Percentiles rank a stretch among this genome's conserved stretches.
These are phyloP conservation scores for Pyrgus malvae DNA, from an alignment of 2,888 invertebrate species.

Conservation along the genomic window DNA sequence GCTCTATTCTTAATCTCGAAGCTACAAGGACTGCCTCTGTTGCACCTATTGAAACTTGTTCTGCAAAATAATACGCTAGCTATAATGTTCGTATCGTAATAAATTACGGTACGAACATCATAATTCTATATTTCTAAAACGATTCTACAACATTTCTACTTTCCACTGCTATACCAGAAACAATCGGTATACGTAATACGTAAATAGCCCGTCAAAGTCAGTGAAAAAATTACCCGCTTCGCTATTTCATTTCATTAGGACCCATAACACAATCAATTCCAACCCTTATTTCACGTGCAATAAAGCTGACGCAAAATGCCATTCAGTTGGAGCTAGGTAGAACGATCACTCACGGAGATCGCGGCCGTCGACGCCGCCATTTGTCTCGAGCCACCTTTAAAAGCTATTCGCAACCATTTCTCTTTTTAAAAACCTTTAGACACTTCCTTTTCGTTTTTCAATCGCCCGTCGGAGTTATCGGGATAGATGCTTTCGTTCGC, in stretches of 20 bases:
- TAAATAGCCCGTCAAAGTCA: slow-evolving; percentile 18
- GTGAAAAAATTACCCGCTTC: slow-evolving; percentile 19
- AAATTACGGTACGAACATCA: no score
- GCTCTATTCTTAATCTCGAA: no score
- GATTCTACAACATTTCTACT: neutral
- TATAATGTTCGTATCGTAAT: no score
- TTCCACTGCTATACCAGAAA: neutral
- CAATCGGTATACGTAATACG: slow-evolving; percentile 3
- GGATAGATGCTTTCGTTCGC: slow-evolving; percentile 75
- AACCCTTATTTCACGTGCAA: neutral
- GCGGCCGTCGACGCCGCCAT: slow-evolving; percentile 52
- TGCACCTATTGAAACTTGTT: no score
- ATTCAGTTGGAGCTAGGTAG: slow-evolving; percentile 1
- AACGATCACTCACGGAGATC: slow-evolving; percentile 50
- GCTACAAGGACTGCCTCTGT: no score
- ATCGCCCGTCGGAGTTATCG: slow-evolving; percentile 73
- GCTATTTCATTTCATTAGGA: neutral
- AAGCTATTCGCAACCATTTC: slow-evolving; percentile 78
- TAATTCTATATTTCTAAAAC: neutral
- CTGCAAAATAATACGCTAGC: no score
- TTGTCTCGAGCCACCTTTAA: slow-evolving; percentile 78
- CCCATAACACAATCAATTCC: neutral
- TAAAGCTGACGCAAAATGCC: neutral
- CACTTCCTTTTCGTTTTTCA: slow-evolving; percentile 79
- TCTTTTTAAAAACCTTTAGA: slow-evolving; percentile 81